Evolutionary conservation across 2,797 vertebrate genomes (phyloP).

Genomic region (Zonotrichia albicollis): DNA sequence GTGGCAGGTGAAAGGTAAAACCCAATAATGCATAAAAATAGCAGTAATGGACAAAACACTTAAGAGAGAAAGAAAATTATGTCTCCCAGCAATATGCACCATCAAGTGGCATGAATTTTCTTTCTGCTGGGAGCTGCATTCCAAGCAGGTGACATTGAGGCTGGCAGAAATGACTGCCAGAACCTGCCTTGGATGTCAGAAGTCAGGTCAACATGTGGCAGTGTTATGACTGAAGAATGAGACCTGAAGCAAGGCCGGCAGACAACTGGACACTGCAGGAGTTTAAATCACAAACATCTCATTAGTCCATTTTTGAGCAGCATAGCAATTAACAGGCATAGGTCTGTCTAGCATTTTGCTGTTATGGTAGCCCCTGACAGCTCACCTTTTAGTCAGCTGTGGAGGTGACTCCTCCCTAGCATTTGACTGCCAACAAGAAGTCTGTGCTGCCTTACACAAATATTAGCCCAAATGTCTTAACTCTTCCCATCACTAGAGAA

Average conservation of each 20-base stretch:
- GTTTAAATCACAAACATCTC: not conserved
- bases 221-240: not conserved
- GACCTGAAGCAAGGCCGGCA: not conserved
- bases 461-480: not conserved
- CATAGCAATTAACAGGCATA: not conserved
- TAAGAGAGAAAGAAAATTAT: not conserved
- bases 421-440: not conserved
- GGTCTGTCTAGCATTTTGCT: not conserved
- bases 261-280: not conserved
- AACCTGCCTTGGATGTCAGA: not conserved
- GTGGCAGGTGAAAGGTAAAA: not conserved
- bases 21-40: not conserved
- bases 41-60: not conserved
- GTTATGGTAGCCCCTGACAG: not conserved
- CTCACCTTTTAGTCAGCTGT: not conserved
- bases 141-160: accelerated
- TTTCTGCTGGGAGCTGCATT: not conserved
- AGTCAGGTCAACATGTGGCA: not conserved
- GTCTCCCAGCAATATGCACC: not conserved
- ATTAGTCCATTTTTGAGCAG: not conserved
- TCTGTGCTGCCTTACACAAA: not conserved
- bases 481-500: not conserved
- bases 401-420: not conserved
- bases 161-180: not conserved
- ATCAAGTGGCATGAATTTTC: not conserved